These are phyloP conservation scores for Crotalus tigris DNA, from an alignment of 2,113 vertebrate genomes.

Conservation along the genomic window DNA sequence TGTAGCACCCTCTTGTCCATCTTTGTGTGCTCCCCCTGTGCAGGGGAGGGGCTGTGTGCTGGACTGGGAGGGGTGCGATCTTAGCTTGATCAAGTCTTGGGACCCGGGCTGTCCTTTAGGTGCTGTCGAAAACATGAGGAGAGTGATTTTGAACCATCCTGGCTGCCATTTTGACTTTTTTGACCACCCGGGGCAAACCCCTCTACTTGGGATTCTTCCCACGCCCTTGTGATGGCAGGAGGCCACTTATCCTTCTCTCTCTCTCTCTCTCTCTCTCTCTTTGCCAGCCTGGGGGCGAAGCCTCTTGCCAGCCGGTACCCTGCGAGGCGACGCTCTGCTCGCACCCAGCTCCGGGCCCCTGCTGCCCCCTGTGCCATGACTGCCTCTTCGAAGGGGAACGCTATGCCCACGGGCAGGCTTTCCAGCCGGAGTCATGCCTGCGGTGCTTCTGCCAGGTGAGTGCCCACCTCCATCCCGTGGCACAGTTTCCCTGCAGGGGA, in stretches of 20 bases:
- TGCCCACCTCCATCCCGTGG: background rate
- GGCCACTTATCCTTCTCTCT: background rate
- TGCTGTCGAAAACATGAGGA: background rate
- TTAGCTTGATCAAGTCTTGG: background rate
- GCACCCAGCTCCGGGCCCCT: background rate
- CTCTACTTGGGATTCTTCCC: background rate
- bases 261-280: background rate
- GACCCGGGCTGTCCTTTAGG: background rate
- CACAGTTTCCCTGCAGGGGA: background rate
- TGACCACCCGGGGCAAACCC: background rate
- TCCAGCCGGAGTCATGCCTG: slow-evolving; percentile 4
- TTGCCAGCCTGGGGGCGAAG: background rate
- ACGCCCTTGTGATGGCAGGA: background rate
- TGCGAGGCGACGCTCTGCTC: background rate
- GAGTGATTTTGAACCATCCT: background rate
- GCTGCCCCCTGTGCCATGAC: slow-evolving; percentile 23
- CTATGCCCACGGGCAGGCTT: background rate
- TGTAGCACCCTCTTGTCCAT: too few relatives aligned
- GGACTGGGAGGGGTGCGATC: background rate
- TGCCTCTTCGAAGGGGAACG: slow-evolving; percentile 14
- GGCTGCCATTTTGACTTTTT: background rate
- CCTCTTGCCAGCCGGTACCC: background rate
- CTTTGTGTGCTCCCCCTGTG: background rate
- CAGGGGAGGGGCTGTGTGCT: background rate
- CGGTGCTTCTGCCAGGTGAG: slow-evolving; percentile 20